These are phyloP conservation scores for Rhabdomys pumilio DNA, from an alignment of 2,797 vertebrate species.

Conservation along the genomic window DNA sequence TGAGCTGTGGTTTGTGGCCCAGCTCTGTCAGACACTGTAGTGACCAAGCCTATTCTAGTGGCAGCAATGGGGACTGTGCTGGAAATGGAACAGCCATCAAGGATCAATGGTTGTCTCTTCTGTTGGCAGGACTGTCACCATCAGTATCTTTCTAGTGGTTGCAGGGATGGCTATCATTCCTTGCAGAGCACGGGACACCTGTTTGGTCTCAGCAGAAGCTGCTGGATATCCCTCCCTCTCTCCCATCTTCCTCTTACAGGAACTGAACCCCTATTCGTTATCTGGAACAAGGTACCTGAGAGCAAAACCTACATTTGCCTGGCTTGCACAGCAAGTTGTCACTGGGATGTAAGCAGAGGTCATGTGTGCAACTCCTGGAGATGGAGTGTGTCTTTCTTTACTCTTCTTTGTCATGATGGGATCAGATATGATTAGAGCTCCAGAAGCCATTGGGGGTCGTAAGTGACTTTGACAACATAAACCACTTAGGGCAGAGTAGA, in stretches of 20 bases:
- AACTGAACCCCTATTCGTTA: background rate
- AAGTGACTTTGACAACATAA: background rate
- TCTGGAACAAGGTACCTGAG: background rate
- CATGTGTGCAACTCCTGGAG: background rate
- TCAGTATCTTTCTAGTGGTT: background rate
- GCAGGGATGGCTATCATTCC: background rate
- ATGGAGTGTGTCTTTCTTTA: background rate
- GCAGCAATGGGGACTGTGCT: background rate
- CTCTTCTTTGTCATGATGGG: background rate
- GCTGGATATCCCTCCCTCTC: background rate
- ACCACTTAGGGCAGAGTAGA: background rate
- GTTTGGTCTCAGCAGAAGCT: background rate
- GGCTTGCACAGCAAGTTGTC: background rate
- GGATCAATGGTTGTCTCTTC: background rate
- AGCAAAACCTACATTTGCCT: background rate
- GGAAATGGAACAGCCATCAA: background rate
- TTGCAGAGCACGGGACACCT: background rate
- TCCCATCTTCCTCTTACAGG: background rate
- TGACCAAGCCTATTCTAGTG: background rate
- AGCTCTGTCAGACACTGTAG: background rate
- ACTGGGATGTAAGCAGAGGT: background rate
- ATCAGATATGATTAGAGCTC: background rate
- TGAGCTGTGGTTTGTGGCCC: conserved; percentile 24
- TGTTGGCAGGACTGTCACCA: background rate
- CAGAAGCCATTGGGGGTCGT: background rate